phyloP scores from a whole-genome alignment of 2,797 vertebrate genomes.

The Orientallactaga sibirica region DNA sequence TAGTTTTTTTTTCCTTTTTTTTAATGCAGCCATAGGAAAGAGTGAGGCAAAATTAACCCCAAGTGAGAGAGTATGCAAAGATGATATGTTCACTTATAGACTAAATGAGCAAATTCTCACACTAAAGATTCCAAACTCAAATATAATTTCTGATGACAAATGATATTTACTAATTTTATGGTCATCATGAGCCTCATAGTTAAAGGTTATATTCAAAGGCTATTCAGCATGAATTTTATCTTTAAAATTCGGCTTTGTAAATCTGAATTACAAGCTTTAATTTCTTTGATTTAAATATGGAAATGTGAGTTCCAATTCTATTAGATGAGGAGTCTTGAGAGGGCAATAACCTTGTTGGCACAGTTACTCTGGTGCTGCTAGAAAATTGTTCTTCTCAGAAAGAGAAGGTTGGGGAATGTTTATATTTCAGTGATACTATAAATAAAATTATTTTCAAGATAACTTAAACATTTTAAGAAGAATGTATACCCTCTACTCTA shows the following conservation, averaged over 20 bases:
- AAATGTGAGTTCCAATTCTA: constrained; percentile 32
- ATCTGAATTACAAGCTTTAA: constrained; percentile 6
- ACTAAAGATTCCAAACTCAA: constrained; percentile 25
- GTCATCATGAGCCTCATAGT: neutral
- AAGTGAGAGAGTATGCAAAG: neutral
- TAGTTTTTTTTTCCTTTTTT: neutral
- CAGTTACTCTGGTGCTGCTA: neutral
- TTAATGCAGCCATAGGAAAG: constrained; percentile 28
- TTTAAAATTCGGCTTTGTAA: constrained; percentile 22
- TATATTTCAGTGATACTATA: neutral
- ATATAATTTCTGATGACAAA: constrained; percentile 16
- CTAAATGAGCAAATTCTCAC: constrained; percentile 38
- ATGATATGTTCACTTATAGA: neutral
- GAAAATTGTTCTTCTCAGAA: constrained; percentile 38
- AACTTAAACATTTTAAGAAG: neutral
- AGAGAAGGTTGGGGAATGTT: neutral
- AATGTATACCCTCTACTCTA: too few species aligned
- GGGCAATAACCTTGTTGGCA: constrained; percentile 6
- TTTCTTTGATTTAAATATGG: constrained; percentile 52
- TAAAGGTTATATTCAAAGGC: constrained; percentile 26
- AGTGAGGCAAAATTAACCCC: constrained; percentile 1
- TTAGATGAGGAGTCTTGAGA: neutral
- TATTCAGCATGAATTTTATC: constrained; percentile 3
- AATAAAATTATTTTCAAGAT: neutral
- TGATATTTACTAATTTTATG: constrained; percentile 35